These are phyloP conservation scores for Oreochromis tanganicae DNA, from an alignment of 2,113 vertebrate genomes.

Conservation along the genomic window DNA sequence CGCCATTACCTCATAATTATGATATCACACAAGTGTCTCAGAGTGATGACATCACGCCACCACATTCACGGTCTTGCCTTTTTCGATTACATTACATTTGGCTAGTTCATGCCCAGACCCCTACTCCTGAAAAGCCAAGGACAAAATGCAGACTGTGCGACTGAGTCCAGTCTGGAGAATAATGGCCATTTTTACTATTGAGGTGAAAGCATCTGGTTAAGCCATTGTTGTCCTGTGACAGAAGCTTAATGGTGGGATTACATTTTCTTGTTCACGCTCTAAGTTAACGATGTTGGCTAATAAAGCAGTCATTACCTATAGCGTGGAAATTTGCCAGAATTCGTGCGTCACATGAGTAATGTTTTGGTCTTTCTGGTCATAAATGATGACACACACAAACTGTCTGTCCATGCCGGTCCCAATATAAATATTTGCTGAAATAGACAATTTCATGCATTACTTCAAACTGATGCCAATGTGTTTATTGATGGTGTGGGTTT, in stretches of 20 bases:
- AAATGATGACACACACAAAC: conserved; percentile 30
- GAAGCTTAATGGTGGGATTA: not conserved
- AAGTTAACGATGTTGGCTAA: conserved; percentile 24
- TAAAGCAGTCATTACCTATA: conserved; percentile 24
- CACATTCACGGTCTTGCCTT: conserved; percentile 51
- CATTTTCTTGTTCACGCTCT: conserved; percentile 2
- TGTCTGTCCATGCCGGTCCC: not conserved
- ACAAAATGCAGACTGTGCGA: conserved; percentile 31
- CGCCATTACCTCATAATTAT: conserved; percentile 72
- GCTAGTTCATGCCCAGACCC: conserved; percentile 28
- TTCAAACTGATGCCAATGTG: conserved; percentile 38
- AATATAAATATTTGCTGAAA: conserved; percentile 52
- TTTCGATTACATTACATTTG: conserved; percentile 51
- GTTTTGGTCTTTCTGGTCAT: conserved; percentile 30
- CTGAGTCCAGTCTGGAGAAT: conserved; percentile 22
- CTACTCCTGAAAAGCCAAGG: conserved; percentile 53
- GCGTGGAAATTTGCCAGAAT: conserved; percentile 32
- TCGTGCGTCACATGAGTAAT: not conserved
- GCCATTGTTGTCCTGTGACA: conserved; percentile 1
- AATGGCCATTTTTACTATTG: conserved; percentile 41
- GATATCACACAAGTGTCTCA: conserved; percentile 69
- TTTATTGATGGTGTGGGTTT: conserved; percentile 38
- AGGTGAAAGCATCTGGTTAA: conserved; percentile 28
- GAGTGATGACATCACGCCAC: conserved; percentile 62
- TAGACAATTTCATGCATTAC: conserved; percentile 2